Percentiles rank a stretch among this genome's conserved stretches.
Evolutionary conservation across 2,888 invertebrate genomes (phyloP).

Genomic region (Globia sparganii): DNA sequence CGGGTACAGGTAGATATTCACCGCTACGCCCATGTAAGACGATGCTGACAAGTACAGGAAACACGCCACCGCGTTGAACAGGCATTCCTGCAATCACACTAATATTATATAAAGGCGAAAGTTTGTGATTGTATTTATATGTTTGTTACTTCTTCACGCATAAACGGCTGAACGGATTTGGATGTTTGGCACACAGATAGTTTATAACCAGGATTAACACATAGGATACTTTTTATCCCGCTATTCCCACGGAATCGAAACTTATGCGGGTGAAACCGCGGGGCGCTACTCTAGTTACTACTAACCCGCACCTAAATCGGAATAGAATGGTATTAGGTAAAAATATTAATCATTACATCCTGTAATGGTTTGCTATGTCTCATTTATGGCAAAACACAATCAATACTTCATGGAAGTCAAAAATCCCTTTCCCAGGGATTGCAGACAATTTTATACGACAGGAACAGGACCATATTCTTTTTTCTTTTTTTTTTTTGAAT

Average conservation of each 20-base stretch:
- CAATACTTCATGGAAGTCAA: neutral
- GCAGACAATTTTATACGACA: neutral
- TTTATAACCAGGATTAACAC: no score
- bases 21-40: conserved; percentile 94
- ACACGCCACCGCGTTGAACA: conserved; percentile 94
- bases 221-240: no score
- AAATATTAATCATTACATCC: no score
- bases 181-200: no score
- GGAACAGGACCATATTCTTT: neutral
- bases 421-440: neutral
- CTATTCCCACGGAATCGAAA: no score
- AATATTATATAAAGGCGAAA: no score
- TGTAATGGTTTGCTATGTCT: neutral
- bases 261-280: no score
- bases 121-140: no score
- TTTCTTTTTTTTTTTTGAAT: neutral
- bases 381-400: neutral
- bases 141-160: no score
- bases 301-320: neutral
- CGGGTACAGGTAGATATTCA: conserved; percentile 94
- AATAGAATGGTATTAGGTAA: no score
- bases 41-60: conserved; percentile 95
- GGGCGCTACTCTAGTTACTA: no score
- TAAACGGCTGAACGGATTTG: no score
- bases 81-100: conserved; percentile 94